Conservation (phyloP, 2,888 invertebrate genomes). For the Watsonalla cultraria region DNA sequence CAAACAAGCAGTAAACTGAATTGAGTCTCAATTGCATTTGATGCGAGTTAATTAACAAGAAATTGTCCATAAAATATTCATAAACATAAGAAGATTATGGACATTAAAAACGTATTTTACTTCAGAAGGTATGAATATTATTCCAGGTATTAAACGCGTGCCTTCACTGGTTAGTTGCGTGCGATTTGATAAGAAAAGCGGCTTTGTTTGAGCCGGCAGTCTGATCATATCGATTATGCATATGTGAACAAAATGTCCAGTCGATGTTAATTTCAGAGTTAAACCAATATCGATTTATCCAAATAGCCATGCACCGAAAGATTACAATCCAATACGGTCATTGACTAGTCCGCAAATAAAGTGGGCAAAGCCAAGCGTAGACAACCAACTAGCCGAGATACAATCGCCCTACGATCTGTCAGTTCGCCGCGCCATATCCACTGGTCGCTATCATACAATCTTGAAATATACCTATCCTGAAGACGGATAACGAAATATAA, state of each 20-base stretch:
- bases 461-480: constrained; percentile 53
- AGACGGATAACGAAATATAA: constrained; percentile 44
- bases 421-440: constrained; percentile 55
- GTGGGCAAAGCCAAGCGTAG: constrained; percentile 42
- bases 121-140: constrained; percentile 15
- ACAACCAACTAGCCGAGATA: constrained; percentile 44
- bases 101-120: constrained; percentile 3
- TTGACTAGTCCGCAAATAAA: constrained; percentile 31
- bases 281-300: not conserved
- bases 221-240: constrained; percentile 57
- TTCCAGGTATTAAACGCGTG: constrained; percentile 27
- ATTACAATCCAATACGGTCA: constrained; percentile 1
- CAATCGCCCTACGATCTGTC: constrained; percentile 57
- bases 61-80: constrained; percentile 3
- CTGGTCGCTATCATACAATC: constrained; percentile 51
- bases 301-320: not conserved
- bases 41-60: constrained; percentile 1
- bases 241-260: constrained; percentile 11
- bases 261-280: not conserved
- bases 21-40: not conserved
- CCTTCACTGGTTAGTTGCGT: constrained; percentile 46
- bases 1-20: not conserved
- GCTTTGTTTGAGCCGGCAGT: constrained; percentile 55
- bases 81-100: constrained; percentile 12
- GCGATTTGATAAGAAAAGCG: constrained; percentile 61